Percentiles rank a stretch among this genome's conserved stretches.
Conservation (phyloP, 1,140 invertebrate species). For the Adelges cooleyi region DNA sequence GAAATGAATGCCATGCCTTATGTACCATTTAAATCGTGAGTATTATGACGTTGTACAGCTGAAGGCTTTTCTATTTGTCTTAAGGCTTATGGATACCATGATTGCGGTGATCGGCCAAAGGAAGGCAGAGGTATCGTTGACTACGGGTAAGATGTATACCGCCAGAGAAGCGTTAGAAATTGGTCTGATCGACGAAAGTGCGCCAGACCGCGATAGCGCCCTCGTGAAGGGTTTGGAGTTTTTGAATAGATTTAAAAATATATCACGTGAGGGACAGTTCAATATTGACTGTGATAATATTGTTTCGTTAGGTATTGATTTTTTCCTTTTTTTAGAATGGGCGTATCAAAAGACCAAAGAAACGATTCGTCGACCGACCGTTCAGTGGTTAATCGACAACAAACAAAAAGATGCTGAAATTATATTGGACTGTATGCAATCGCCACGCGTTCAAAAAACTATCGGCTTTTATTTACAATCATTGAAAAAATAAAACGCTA, state of each 20-base stretch:
- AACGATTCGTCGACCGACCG: conserved; percentile 43
- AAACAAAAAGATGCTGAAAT: conserved; percentile 47
- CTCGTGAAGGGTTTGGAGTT: conserved; percentile 54
- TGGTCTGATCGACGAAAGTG: conserved; percentile 65
- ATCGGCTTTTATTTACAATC: conserved; percentile 56
- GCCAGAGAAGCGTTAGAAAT: conserved; percentile 64
- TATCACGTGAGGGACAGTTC: conserved; percentile 45
- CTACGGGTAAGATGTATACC: conserved; percentile 56
- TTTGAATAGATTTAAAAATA: conserved; percentile 49
- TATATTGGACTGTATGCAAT: conserved; percentile 47
- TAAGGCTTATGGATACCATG: conserved; percentile 45
- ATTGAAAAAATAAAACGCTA: conserved; percentile 56
- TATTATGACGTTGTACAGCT: too few species aligned
- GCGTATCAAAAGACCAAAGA: conserved; percentile 53
- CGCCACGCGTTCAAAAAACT: conserved; percentile 54
- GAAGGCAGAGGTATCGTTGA: conserved; percentile 59
- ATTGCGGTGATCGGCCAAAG: conserved; percentile 46
- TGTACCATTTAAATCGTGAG: too few species aligned
- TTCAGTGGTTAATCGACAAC: conserved; percentile 46
- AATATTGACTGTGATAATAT: too few species aligned
- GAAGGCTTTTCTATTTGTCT: too few species aligned
- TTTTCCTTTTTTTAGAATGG: conserved; percentile 37
- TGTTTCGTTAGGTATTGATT: too few species aligned
- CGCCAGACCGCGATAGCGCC: conserved; percentile 52
- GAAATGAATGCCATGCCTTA: too few species aligned